A percentile compares a stretch with the other conserved stretches of the same genome.
These are phyloP conservation scores for Microplitis manilae DNA, from an alignment of 2,888 invertebrate species.

Conservation along the genomic window DNA sequence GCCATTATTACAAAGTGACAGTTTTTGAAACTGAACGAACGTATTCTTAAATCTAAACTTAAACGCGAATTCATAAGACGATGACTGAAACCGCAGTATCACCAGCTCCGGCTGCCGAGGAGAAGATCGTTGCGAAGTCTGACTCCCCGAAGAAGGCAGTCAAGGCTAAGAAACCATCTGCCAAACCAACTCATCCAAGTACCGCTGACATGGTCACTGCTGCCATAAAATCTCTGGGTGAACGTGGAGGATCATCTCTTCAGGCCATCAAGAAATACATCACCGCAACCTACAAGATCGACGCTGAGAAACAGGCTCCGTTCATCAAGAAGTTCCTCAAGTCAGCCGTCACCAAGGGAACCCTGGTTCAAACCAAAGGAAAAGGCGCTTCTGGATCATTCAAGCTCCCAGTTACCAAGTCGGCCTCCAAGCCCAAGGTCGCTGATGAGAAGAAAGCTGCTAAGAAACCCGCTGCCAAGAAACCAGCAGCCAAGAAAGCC, in stretches of 20 bases:
- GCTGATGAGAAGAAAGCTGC: background rate
- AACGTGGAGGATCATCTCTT: conserved; percentile 76
- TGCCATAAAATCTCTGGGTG: conserved; percentile 74
- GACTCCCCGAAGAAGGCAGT: background rate
- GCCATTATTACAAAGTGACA: background rate
- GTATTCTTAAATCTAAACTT: background rate
- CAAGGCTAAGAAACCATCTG: background rate
- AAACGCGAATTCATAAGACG: background rate
- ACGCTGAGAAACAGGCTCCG: conserved; percentile 74
- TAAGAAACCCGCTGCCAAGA: background rate
- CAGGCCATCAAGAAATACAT: conserved; percentile 79
- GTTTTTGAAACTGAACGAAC: background rate
- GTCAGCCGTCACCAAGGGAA: conserved; percentile 73
- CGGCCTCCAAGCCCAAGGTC: conserved; percentile 52
- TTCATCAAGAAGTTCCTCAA: conserved; percentile 77
- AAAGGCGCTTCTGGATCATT: conserved; percentile 74
- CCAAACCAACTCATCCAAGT: conserved; percentile 69
- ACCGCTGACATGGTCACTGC: conserved; percentile 75
- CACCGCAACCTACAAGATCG: conserved; percentile 75
- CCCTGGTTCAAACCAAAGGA: conserved; percentile 74
- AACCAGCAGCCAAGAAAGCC: background rate
- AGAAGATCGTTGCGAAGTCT: background rate
- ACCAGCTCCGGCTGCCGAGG: background rate
- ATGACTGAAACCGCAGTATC: background rate
- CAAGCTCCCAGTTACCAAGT: conserved; percentile 74